Percentiles rank a stretch among this genome's conserved stretches.
phyloP scores from a whole-genome alignment of 2,888 invertebrate species.

The Papilio elwesi region DNA sequence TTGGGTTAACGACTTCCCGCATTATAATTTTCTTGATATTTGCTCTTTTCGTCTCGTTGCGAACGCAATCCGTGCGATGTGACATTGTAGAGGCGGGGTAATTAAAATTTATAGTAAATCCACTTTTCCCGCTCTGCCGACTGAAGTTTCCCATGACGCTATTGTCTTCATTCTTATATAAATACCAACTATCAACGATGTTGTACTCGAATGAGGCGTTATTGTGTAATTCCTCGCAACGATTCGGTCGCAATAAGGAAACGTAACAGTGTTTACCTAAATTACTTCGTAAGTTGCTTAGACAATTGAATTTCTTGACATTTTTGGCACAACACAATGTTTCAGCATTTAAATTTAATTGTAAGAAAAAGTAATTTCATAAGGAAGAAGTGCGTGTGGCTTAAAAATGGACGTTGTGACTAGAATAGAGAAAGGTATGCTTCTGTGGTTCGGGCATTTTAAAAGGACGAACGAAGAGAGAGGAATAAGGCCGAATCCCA shows the following conservation, averaged over 20 bases:
- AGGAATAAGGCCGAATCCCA: too few relatives aligned
- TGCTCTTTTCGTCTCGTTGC: conserved; percentile 9
- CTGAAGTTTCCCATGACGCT: conserved; percentile 29
- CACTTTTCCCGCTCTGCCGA: conserved; percentile 13
- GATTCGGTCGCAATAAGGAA: neutral
- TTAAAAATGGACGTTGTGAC: too few relatives aligned
- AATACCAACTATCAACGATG: conserved; percentile 34
- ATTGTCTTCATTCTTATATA: conserved; percentile 35
- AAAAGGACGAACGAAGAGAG: too few relatives aligned
- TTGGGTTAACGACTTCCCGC: conserved; percentile 32
- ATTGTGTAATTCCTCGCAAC: conserved; percentile 24
- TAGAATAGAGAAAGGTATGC: too few relatives aligned
- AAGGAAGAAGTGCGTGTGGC: neutral
- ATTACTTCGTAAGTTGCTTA: neutral
- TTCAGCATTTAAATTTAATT: conserved; percentile 7
- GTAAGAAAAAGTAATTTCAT: conserved; percentile 21
- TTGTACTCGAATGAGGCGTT: conserved; percentile 10
- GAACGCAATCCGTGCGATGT: conserved; percentile 20
- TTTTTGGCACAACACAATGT: conserved; percentile 19
- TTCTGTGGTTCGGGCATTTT: too few relatives aligned
- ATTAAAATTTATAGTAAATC: conserved; percentile 38
- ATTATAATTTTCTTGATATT: conserved; percentile 13
- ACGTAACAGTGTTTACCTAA: conserved; percentile 16
- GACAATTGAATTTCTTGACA: conserved; percentile 27
- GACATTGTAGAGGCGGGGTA: conserved; percentile 35